Evolutionary conservation across 2,888 invertebrate species (phyloP), one percentile per base, ranked within the genome.

Genomic region (Auanema freiburgensis): DNA sequence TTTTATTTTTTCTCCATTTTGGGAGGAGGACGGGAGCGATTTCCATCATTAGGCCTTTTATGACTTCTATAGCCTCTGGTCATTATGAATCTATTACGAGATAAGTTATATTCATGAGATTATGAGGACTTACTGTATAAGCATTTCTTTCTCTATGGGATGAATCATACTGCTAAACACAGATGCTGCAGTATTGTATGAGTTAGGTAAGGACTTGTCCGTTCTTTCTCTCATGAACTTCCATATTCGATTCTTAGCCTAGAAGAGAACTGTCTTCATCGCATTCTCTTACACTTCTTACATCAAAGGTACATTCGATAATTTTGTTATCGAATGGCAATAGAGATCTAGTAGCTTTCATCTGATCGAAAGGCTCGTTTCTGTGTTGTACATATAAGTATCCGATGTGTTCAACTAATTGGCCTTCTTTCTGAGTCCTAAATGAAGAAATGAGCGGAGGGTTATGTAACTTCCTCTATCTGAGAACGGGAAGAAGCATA

Each of bases 141-240:
- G 55, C 23, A 52, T 49, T 14, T 73, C 69, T 62, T 78, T 60
- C 11, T 71, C 71, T 8, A 83, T 72, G 16, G 83, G 83, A 49
- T 80, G 59, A 52, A 65, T 43, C 71, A 83, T 84, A 14, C 78
- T 79, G 56, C 76, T 72, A 23, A 72, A 67, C 6, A 84, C 84
- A 51, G 81, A 77, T 14, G 57, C 84, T 2, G 95, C 96, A 11
- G 98, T 98, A 8, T 87, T 88, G 73, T 85, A 90, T 72, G 91
- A 91, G 85, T 98, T 99, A 0, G 98, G 96, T 85, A 89, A 92
- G 0, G 93, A 92, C 86, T 99, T 99, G 85, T 99, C 98, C 0
- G 92, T 93, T 72, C 98, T 87, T 84, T 94, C 92, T 63, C 97
- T 88, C 92, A 99, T 92, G 84, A 92, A 94, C 57, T 90, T 88